Evolutionary conservation across 1,140 invertebrate species (phyloP).

Genomic region (Melanaphis sacchari): DNA sequence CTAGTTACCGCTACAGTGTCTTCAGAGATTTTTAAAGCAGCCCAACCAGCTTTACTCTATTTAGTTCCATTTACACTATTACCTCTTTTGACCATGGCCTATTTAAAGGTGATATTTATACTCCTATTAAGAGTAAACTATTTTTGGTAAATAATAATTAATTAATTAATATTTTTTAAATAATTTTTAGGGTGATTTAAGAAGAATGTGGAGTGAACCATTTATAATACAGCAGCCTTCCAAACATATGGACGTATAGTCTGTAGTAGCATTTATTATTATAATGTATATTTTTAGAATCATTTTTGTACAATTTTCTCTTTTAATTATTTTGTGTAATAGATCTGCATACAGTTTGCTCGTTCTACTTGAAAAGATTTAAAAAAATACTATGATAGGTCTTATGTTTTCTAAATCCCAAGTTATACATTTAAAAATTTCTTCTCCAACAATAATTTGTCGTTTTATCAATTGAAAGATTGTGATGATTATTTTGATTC

Average conservation of each 20-base stretch:
- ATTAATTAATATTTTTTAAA: background rate
- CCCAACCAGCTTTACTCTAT: slow-evolving; percentile 95
- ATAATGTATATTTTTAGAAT: slow-evolving; percentile 35
- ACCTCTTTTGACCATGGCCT: slow-evolving; percentile 95
- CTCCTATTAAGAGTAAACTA: background rate
- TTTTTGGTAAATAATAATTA: background rate
- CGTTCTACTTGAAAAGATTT: background rate
- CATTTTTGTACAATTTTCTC: slow-evolving; percentile 50
- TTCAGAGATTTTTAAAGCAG: slow-evolving; percentile 96
- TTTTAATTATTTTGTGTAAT: slow-evolving; percentile 39
- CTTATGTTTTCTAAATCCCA: slow-evolving; percentile 8
- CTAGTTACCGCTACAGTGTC: slow-evolving; percentile 95
- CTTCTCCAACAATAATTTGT: background rate
- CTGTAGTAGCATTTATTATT: slow-evolving; percentile 1
- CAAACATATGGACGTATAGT: slow-evolving; percentile 75
- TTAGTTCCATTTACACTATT: slow-evolving; percentile 96
- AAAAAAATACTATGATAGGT: background rate
- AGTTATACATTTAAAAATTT: background rate
- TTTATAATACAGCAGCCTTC: slow-evolving; percentile 83
- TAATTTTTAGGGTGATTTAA: slow-evolving; percentile 84
- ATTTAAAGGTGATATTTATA: slow-evolving; percentile 77
- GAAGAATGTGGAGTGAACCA: slow-evolving; percentile 97
- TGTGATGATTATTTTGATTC: background rate
- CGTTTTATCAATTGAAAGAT: background rate
- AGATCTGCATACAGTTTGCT: background rate